Evolutionary conservation across 2,797 vertebrate species (phyloP).

Genomic region (Catostomus latipinnis): DNA sequence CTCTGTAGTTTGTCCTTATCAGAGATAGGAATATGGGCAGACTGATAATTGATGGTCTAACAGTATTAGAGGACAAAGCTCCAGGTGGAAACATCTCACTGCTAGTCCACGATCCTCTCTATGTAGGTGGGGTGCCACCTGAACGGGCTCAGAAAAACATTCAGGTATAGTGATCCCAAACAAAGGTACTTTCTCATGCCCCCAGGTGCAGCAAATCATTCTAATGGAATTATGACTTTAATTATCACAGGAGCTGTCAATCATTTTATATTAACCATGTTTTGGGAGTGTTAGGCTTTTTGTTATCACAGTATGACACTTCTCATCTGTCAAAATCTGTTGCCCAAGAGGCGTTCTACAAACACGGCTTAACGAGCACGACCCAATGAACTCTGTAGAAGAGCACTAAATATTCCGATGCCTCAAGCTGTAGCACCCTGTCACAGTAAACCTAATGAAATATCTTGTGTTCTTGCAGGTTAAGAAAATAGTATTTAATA

Average conservation of each 20-base stretch:
- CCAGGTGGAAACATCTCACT: constrained; percentile 68
- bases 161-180: constrained; percentile 78
- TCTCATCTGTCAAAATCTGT: no score
- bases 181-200: background rate
- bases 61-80: constrained; percentile 81
- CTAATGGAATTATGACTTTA: background rate
- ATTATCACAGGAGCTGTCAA: background rate
- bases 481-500: background rate
- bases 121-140: constrained; percentile 89
- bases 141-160: constrained; percentile 87
- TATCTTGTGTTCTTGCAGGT: background rate
- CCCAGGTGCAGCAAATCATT: background rate
- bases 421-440: background rate
- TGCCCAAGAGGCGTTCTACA: no score
- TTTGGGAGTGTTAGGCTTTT: no score
- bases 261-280: background rate
- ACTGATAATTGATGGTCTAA: constrained; percentile 87
- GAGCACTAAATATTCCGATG: background rate
- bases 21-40: constrained; percentile 82
- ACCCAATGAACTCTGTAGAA: background rate
- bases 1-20: constrained; percentile 83
- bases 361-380: no score
- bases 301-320: no score
- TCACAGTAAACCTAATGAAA: background rate
- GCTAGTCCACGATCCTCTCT: constrained; percentile 84